phyloP scores from a whole-genome alignment of 2,888 invertebrate genomes.

The Apamea epomidion region DNA sequence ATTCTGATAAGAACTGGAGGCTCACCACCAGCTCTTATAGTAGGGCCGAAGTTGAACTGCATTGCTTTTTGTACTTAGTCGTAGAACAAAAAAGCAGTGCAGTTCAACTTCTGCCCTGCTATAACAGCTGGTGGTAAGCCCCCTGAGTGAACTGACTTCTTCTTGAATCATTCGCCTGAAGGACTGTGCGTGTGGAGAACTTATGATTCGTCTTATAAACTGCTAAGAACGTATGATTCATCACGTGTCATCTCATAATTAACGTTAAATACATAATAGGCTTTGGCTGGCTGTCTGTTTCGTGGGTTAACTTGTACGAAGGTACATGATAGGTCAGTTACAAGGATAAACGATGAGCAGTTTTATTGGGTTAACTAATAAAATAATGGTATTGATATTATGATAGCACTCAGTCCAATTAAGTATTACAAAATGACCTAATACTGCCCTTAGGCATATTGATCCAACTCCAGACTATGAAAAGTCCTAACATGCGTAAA shows the following conservation, averaged over 20 bases:
- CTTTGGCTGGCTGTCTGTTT: slow-evolving; percentile 12
- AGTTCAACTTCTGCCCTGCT: too few species aligned
- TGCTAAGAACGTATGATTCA: slow-evolving; percentile 18
- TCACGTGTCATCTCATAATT: slow-evolving; percentile 19
- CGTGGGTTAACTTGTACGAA: background rate
- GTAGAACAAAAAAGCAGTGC: too few species aligned
- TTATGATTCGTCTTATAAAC: slow-evolving; percentile 16
- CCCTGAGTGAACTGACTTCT: background rate
- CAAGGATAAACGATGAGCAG: background rate
- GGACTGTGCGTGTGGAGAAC: slow-evolving; percentile 8
- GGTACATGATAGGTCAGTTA: slow-evolving; percentile 23
- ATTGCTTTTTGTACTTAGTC: too few species aligned
- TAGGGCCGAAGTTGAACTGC: too few species aligned
- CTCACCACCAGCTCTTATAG: too few species aligned
- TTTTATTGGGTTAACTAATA: background rate
- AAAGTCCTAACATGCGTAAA: slow-evolving; percentile 52
- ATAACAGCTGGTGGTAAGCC: too few species aligned
- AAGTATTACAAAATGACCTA: slow-evolving; percentile 19
- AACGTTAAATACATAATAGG: slow-evolving; percentile 28
- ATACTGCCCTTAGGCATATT: background rate
- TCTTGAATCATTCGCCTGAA: slow-evolving; percentile 21
- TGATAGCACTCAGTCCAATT: slow-evolving; percentile 15
- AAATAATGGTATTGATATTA: slow-evolving; percentile 11
- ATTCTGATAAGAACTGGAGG: background rate
- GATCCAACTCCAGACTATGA: slow-evolving; percentile 9